Conservation (phyloP, 2,113 vertebrate species). For the Spea bombifrons region DNA sequence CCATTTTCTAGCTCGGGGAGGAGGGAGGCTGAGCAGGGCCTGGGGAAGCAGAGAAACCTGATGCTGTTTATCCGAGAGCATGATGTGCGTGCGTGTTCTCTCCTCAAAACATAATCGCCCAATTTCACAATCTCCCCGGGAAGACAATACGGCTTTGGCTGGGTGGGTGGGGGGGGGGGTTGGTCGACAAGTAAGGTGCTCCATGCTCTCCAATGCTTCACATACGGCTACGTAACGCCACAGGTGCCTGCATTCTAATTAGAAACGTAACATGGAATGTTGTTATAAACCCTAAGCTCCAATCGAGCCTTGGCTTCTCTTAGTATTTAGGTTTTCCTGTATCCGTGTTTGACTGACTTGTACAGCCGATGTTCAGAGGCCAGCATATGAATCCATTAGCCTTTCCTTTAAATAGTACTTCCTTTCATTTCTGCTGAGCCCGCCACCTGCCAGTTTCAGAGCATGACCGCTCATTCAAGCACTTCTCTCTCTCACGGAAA, state of each 20-base stretch:
- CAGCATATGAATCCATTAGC: neutral
- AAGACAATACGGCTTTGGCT: constrained; percentile 12
- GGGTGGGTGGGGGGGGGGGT: constrained; percentile 13
- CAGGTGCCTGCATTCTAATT: neutral
- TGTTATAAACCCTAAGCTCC: neutral
- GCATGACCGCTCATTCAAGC: neutral
- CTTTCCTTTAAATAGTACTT: neutral
- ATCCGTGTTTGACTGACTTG: neutral
- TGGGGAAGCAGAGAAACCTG: constrained; percentile 31
- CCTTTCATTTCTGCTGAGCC: neutral
- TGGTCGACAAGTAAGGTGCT: neutral
- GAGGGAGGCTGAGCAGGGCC: constrained; percentile 41
- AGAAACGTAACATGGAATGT: neutral
- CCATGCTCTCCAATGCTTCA: constrained; percentile 13
- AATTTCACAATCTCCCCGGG: constrained; percentile 42
- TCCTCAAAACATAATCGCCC: constrained; percentile 48
- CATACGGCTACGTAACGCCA: neutral
- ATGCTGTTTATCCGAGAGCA: constrained; percentile 43
- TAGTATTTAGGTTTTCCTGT: neutral
- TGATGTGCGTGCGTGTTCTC: constrained; percentile 42
- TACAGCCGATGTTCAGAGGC: neutral
- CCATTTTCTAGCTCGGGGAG: constrained; percentile 45
- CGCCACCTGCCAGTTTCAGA: neutral
- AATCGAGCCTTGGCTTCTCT: neutral
- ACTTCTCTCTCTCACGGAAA: neutral